phyloP scores from a whole-genome alignment of 2,113 vertebrate genomes.

The Halcyon senegalensis region DNA sequence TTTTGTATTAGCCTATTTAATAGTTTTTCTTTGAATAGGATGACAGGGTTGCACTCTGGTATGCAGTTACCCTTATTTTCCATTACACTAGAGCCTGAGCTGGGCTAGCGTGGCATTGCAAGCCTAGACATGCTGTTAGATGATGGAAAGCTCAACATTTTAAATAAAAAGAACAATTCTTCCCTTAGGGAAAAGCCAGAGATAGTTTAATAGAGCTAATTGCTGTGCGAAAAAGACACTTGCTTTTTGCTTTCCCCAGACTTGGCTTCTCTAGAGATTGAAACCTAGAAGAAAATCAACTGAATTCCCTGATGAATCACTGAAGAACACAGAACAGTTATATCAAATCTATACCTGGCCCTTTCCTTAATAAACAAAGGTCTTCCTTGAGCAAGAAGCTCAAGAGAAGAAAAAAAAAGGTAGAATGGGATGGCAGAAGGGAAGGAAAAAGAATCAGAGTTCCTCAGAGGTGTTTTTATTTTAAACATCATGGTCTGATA shows the following conservation, averaged over 20 bases:
- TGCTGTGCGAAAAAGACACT: background rate
- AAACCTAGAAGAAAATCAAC: background rate
- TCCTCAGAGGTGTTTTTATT: background rate
- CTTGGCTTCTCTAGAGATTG: background rate
- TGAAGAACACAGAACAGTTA: background rate
- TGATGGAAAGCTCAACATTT: background rate
- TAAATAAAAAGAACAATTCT: background rate
- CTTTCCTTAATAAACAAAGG: background rate
- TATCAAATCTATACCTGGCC: background rate
- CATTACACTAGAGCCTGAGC: background rate
- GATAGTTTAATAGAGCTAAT: background rate
- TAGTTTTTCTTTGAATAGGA: background rate
- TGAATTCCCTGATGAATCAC: background rate
- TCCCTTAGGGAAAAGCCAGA: background rate
- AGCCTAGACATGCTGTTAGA: background rate
- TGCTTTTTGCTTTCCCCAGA: background rate
- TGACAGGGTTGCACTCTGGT: background rate
- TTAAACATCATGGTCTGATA: background rate
- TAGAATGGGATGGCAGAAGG: background rate
- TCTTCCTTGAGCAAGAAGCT: background rate
- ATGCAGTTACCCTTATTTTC: background rate
- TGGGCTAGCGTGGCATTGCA: background rate
- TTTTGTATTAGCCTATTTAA: background rate
- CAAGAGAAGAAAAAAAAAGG: background rate
- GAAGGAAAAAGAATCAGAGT: background rate